Evolutionary conservation across 2,797 vertebrate species (phyloP), one percentile per base, ranked within the genome.

Genomic region (Siniperca scherzeri): DNA sequence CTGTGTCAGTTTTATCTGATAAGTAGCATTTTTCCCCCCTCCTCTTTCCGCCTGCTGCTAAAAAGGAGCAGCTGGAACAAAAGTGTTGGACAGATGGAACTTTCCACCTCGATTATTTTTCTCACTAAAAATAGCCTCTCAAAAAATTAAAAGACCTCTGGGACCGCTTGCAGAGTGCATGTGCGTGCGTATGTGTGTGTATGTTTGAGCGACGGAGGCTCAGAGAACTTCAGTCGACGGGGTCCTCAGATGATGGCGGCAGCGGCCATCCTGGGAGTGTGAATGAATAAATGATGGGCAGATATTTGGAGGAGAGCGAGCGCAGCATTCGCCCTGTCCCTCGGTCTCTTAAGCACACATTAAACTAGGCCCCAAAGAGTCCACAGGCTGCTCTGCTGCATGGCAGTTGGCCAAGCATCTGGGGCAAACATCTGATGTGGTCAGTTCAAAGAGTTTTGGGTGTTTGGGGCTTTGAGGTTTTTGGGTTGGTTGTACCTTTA

Each of bases 81-180:
- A 94, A 93, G 94, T 95, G 93, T 92, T 90, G 94, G 95, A 95
- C 96, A 96, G 96, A 96, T 96, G 96, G 96, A 96, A 94, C 94
- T 96, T 97, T 97, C 95, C 96, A 96, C 96, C 95, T 96, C 95
- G 91, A 95, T 97, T 96, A 96, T 96, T 96, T 95, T 92, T 87
- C 88, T 82, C 81, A 67, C 95, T 96, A 96, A 96, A 97, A 95
- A 96, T 96, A 96, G 85, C 88, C 79, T 77, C 92, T 94, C 93
- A 95, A 96, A 96, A 94, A 96, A 95, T 96, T 94, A 95, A 96
- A 96, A 93, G 94, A 95, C 94, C 94, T 88, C 91, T 90, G 95
- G 95, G 96, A 95, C 88, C 65, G 81, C 85, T 91, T 53, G 87
- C 80, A 94, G 92, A 95, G 93, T 95, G 91, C 88, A 83, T 85